phyloP scores from a whole-genome alignment of 2,888 invertebrate genomes.

The Leptinotarsa rubiginosa region DNA sequence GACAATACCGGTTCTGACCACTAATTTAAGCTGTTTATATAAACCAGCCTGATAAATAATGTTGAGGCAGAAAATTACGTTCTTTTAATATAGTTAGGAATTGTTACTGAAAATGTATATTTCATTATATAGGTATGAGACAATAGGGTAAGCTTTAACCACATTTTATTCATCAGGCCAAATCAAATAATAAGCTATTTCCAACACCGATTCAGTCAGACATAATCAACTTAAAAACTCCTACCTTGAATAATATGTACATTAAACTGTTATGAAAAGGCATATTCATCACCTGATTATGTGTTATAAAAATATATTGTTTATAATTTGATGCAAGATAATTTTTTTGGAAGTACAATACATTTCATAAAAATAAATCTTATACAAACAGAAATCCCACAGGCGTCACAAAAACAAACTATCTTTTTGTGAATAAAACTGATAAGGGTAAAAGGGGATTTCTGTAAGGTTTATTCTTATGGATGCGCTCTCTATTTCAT shows the following conservation, averaged over 20 bases:
- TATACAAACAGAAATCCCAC: neutral
- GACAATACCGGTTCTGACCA: constrained; percentile 49
- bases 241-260: constrained; percentile 55
- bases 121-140: neutral
- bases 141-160: constrained; percentile 11
- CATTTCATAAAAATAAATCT: constrained; percentile 15
- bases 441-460: neutral
- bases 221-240: constrained; percentile 50
- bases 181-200: constrained; percentile 54
- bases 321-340: constrained; percentile 22
- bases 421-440: neutral
- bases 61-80: constrained; percentile 13
- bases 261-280: constrained; percentile 61
- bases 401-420: neutral
- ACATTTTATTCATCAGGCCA: constrained; percentile 39
- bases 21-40: constrained; percentile 38
- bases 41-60: constrained; percentile 33
- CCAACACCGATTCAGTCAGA: constrained; percentile 58
- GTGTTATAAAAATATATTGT: constrained; percentile 58
- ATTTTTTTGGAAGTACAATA: constrained; percentile 12
- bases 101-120: constrained; percentile 1
- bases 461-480: constrained; percentile 25
- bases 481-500: constrained; percentile 19
- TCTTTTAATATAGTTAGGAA: neutral
- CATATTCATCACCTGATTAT: constrained; percentile 65